Percentiles rank a stretch among this genome's conserved stretches.
phyloP scores from a whole-genome alignment of 1,140 invertebrate genomes.

The Schlechtendalia chinensis region DNA sequence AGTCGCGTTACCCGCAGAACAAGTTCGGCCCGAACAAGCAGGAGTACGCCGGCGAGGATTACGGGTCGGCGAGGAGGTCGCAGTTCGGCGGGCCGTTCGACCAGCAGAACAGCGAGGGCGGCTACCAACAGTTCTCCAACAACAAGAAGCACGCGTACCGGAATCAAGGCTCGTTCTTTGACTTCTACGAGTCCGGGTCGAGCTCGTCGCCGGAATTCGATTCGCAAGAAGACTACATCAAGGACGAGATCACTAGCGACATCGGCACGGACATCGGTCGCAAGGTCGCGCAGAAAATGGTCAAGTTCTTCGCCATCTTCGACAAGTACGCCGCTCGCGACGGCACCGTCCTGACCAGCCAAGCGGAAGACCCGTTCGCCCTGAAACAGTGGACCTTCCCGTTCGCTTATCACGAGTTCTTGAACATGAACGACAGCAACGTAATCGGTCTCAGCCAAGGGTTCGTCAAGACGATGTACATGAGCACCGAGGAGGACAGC shows the following conservation, averaged over 20 bases:
- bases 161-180: background rate
- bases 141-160: background rate
- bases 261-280: background rate
- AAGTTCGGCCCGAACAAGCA: background rate
- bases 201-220: background rate
- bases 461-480: background rate
- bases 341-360: background rate
- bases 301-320: background rate
- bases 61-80: background rate
- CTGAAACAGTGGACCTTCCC: background rate
- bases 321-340: background rate
- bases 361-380: background rate
- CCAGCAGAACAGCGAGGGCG: background rate
- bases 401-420: background rate
- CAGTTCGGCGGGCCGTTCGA: background rate
- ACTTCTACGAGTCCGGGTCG: background rate
- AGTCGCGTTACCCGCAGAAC: background rate
- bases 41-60: background rate
- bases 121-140: background rate
- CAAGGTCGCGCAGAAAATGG: constrained; percentile 18
- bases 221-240: constrained; percentile 22
- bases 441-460: background rate
- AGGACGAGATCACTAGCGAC: background rate
- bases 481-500: constrained; percentile 4
- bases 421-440: constrained; percentile 7